These are phyloP conservation scores for Operophtera brumata DNA, from an alignment of 2,888 invertebrate genomes.

Conservation along the genomic window DNA sequence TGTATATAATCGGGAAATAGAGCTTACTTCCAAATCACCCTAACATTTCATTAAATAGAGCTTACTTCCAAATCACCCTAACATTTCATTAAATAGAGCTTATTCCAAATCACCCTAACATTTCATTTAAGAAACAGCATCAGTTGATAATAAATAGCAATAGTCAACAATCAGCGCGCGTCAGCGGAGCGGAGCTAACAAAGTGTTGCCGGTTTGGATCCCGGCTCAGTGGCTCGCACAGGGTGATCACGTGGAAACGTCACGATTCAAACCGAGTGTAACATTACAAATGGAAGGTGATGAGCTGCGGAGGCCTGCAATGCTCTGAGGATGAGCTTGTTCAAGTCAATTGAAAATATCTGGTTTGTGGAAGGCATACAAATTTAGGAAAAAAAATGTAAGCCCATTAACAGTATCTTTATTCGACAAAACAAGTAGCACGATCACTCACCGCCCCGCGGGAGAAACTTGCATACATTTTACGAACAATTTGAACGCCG, in stretches of 20 bases:
- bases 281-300: not conserved
- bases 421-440: slow-evolving; percentile 16
- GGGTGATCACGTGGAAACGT: slow-evolving; percentile 16
- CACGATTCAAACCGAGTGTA: slow-evolving; percentile 7
- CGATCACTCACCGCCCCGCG: slow-evolving; percentile 5
- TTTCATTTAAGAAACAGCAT: not conserved
- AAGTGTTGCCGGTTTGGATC: slow-evolving; percentile 3
- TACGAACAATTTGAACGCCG: slow-evolving; percentile 20
- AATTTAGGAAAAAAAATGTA: slow-evolving; percentile 1
- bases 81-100: too few species aligned
- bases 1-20: too few species aligned
- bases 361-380: not conserved
- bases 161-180: not conserved
- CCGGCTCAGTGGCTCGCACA: slow-evolving; percentile 7
- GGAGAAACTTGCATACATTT: slow-evolving; percentile 31
- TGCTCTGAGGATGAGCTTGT: too few species aligned
- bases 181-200: slow-evolving; percentile 12
- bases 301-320: not conserved
- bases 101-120: too few species aligned
- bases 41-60: too few species aligned
- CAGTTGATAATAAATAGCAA: not conserved
- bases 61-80: too few species aligned
- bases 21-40: too few species aligned
- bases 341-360: too few species aligned
- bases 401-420: slow-evolving; percentile 18